Evolutionary conservation across 1,140 invertebrate species (phyloP).

Genomic region (Pemphigus obesinymphae): DNA sequence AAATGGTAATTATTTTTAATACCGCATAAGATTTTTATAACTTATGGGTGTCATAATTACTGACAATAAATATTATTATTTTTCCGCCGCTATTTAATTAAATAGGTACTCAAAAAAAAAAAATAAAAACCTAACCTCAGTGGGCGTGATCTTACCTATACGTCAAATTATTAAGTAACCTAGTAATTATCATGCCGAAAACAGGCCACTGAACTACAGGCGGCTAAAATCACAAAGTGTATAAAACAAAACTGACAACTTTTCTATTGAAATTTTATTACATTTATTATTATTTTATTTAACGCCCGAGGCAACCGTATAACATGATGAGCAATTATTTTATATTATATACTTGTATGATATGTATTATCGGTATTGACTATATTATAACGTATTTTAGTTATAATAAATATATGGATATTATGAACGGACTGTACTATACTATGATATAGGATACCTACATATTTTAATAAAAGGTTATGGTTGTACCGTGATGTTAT

Average conservation of each 20-base stretch:
- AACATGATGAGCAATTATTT: background rate
- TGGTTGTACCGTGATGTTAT: background rate
- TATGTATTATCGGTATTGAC: background rate
- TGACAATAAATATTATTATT: conserved; percentile 21
- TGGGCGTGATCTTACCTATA: background rate
- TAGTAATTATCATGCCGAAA: conserved; percentile 33
- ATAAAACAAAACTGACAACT: conserved; percentile 16
- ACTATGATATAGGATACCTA: background rate
- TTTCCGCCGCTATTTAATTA: conserved; percentile 4
- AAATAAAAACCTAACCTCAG: background rate
- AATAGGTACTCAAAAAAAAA: background rate
- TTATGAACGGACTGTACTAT: background rate
- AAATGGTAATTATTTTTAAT: background rate
- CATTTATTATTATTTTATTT: background rate
- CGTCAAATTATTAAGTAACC: conserved; percentile 26
- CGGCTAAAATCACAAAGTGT: conserved; percentile 28
- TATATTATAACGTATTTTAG: background rate
- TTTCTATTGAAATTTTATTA: conserved; percentile 17
- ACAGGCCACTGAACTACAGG: conserved; percentile 1
- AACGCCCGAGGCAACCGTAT: background rate
- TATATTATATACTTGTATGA: background rate
- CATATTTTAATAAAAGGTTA: background rate
- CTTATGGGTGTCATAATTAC: conserved; percentile 26
- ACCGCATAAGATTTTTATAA: background rate
- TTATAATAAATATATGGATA: background rate